Percentiles rank a stretch among this genome's conserved stretches.
These are phyloP conservation scores for Drosophila ercepeae DNA, from an alignment of 1,140 invertebrate genomes.

Conservation along the genomic window DNA sequence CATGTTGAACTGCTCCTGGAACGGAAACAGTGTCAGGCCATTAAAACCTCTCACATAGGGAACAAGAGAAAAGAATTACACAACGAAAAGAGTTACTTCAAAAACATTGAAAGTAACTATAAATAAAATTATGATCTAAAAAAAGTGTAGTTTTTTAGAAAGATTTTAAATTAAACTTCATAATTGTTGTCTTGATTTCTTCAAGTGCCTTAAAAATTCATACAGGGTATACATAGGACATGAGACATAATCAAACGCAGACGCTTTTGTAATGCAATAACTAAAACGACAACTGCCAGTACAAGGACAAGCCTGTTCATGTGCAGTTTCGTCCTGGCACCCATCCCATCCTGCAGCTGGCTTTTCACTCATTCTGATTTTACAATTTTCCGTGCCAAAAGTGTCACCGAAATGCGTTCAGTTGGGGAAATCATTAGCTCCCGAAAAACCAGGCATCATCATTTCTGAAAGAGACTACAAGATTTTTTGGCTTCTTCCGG, in stretches of 20 bases:
- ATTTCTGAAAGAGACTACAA: slow-evolving; percentile 65
- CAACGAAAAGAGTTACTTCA: not conserved
- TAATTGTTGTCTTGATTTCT: not conserved
- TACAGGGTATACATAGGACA: slow-evolving; percentile 53
- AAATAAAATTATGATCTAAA: not conserved
- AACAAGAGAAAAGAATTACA: not conserved
- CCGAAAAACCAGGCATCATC: slow-evolving; percentile 50
- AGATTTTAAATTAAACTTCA: no score
- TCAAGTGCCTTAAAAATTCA: slow-evolving; percentile 12
- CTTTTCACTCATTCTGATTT: slow-evolving; percentile 10
- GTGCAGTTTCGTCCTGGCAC: not conserved
- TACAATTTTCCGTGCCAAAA: slow-evolving; percentile 46
- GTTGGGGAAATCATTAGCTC: slow-evolving; percentile 73
- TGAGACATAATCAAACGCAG: slow-evolving; percentile 77
- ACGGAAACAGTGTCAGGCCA: slow-evolving; percentile 77
- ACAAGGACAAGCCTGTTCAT: slow-evolving; percentile 28
- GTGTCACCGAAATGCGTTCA: slow-evolving; percentile 65
- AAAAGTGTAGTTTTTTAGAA: not conserved
- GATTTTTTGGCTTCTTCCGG: slow-evolving; percentile 60
- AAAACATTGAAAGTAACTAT: not conserved
- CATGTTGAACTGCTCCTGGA: slow-evolving; percentile 69
- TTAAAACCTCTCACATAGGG: slow-evolving; percentile 54
- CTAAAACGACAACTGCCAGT: slow-evolving; percentile 74
- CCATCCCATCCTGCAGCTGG: not conserved
- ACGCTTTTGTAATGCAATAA: slow-evolving; percentile 74